Evolutionary conservation across 2,113 vertebrate genomes (phyloP), one percentile per base, ranked within the genome.

Genomic region (Bostrychus sinensis): DNA sequence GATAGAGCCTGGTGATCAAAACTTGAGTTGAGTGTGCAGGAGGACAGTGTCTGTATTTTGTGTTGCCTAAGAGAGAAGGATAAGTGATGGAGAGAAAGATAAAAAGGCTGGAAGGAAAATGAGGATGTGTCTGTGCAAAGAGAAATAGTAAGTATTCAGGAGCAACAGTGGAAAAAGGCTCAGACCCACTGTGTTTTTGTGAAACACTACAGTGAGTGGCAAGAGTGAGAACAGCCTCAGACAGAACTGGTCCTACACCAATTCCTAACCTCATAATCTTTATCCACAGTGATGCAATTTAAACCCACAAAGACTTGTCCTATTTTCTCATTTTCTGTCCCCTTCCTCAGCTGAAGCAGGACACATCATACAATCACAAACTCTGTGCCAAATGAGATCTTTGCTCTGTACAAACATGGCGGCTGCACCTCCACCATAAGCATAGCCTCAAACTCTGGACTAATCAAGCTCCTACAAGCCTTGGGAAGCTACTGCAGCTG

Each of bases 1-100:
- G 77, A 89, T 85, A 82, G 72, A 85, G 79, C 72, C 77, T 83
- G 77, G 58, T 84, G 83, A 87, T 87, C 86, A 84, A 87, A 87
- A 89, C 89, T 82, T 72, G 72, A 80, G 71, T 64, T 63, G 56
- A 60, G 71, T 56, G 60, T 56, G 32, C 56, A 65, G n/a, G 23
- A n/a, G 41, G 30, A 34, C 62, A 57, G 55, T 61, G 70, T 61
- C 56, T 69, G 53, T 8, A n/a, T 82, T 65, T 71, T 80, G 72
- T 70, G 67, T 59, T 77, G 77, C 69, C 22, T 75, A 57, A 73
- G 66, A 81, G 60, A 72, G 70, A 45, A 68, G 37, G 56, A 60
- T 77, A 81, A 84, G 79, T 81, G 83, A 86, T 72, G 66, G 75
- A 83, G 55, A 72, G 70, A 74, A 62, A 83, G 74, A 86, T 72